Base-by-base conservation (phyloP, 2,113 vertebrate genomes). In the Arenaria interpres region DNA sequence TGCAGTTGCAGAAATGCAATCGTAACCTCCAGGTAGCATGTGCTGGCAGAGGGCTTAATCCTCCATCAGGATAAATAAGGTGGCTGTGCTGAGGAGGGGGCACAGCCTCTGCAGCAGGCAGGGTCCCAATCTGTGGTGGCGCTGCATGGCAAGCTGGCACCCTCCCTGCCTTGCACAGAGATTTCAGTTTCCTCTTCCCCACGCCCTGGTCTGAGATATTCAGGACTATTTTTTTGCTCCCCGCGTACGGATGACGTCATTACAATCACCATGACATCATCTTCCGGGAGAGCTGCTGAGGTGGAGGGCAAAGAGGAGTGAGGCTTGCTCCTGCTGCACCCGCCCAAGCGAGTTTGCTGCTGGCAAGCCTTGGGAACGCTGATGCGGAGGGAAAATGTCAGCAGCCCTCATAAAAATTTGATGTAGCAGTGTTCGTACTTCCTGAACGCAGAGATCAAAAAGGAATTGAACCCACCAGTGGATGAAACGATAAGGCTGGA, bases 211-310 rank as follows among this genome's bases (percentile, higher is more conserved):
- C 24, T 74, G 81, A 85, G 81, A 57, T 24, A 23, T 60, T 69
- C 7, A 13, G 56, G 43, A 66, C 59, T 90, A 37, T 7, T 69
- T 81, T 80, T 72, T 63, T 60, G 28, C 14, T 83, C 35, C 60
- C 68, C 69, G 45, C 0, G 0, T 35, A 32, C 2, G 4, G 53
- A 19, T 82, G 74, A 60, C 21, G 19, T 77, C 43, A 35, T 19
- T 85, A 30, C 73, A 86, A 68, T 85, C 67, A 50, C 41, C 43
- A 27, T 32, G 14, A 43, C 63, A 13, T 56, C 69, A 50, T 72
- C 27, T 76, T 77, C 35, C 46, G 10, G 37, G 45, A 62, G 51
- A 75, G 19, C 43, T 7, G 14, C 37, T 33, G 22, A 60, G 0
- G 1, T 3, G 5, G 48, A 48, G 53, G 54, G 23, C 7, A 50